Conservation (phyloP, 2,113 vertebrate species). For the Myiozetetes cayanensis region DNA sequence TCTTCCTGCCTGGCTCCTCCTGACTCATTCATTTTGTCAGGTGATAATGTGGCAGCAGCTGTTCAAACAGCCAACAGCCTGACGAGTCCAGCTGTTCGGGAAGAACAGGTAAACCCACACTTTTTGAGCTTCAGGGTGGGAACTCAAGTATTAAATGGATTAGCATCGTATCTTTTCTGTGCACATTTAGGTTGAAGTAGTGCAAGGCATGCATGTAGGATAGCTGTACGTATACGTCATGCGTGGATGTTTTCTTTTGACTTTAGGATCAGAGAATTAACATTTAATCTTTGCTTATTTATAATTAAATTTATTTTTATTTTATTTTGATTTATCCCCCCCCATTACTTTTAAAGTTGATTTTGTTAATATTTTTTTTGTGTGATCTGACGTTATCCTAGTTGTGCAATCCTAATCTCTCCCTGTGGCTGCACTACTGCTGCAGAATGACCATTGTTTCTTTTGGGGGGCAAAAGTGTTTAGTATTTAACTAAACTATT, state of each 20-base stretch:
- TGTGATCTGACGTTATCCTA: neutral
- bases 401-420: neutral
- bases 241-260: neutral
- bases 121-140: neutral
- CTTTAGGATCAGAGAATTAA: neutral
- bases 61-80: neutral
- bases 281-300: neutral
- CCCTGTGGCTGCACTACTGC: neutral
- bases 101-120: conserved; percentile 60
- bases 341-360: neutral
- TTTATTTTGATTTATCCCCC: neutral
- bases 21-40: conserved; percentile 41
- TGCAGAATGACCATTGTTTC: neutral
- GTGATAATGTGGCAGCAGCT: neutral
- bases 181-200: neutral
- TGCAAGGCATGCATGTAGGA: neutral
- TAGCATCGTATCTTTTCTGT: neutral
- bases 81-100: neutral
- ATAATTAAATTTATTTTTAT: neutral
- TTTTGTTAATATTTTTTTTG: too few relatives aligned
- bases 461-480: neutral
- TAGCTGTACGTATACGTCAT: neutral
- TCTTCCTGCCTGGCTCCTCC: conserved; percentile 28
- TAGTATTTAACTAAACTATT: neutral
- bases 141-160: neutral